phyloP scores from a whole-genome alignment of 2,797 vertebrate genomes.

The Arnoldichthys spilopterus region DNA sequence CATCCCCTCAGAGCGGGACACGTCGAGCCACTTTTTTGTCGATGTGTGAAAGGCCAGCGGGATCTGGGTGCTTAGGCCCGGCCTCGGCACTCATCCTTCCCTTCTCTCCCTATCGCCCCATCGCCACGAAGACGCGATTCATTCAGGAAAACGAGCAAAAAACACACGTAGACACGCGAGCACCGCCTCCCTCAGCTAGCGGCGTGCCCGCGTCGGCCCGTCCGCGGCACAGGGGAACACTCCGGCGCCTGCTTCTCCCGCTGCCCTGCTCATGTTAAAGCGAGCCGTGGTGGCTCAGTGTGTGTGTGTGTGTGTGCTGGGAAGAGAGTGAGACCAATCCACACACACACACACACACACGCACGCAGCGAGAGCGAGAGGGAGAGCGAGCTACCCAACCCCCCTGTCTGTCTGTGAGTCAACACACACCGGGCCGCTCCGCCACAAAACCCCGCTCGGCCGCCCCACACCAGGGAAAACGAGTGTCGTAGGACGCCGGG shows the following conservation, averaged over 20 bases:
- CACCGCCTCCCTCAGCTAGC: conserved; percentile 60
- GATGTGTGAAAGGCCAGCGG: conserved; percentile 77
- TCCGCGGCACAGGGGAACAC: neutral
- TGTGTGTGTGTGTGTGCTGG: conserved; percentile 65
- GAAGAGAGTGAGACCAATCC: neutral
- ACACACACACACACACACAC: neutral
- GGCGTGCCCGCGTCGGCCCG: neutral
- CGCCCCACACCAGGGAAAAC: neutral
- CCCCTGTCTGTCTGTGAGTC: conserved; percentile 58
- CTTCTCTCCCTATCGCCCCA: conserved; percentile 76
- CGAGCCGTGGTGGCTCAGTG: conserved; percentile 73
- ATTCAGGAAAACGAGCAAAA: conserved; percentile 62
- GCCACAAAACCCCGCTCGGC: neutral
- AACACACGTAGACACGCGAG: conserved; percentile 49
- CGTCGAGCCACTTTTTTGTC: conserved; percentile 73
- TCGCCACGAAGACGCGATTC: conserved; percentile 67
- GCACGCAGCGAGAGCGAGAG: neutral
- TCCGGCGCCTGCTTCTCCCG: conserved; percentile 61
- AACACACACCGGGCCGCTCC: conserved; percentile 21
- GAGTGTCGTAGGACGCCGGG: neutral
- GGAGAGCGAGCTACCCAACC: conserved; percentile 75
- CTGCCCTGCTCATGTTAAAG: conserved; percentile 83
- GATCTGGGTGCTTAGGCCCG: conserved; percentile 78
- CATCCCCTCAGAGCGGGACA: conserved; percentile 66
- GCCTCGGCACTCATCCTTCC: conserved; percentile 80